These are phyloP conservation scores for Rattus rattus DNA, from an alignment of 2,113 vertebrate genomes.

Conservation along the genomic window DNA sequence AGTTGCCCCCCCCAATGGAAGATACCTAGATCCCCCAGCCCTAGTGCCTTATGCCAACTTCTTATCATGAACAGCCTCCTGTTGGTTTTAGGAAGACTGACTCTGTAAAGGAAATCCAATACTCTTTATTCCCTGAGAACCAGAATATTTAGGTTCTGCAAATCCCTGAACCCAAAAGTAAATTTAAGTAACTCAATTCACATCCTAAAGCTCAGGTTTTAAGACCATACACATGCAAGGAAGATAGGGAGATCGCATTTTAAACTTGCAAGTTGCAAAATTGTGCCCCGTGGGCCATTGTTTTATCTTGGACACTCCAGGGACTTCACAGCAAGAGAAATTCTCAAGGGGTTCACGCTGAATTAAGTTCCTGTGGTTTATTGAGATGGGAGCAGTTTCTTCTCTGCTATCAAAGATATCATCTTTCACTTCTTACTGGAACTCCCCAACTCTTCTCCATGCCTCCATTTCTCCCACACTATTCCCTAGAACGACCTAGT, in stretches of 20 bases:
- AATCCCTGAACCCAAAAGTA: slow-evolving; percentile 79
- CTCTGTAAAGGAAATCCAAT: slow-evolving; percentile 61
- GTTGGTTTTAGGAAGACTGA: slow-evolving; percentile 52
- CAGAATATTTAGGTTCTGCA: slow-evolving; percentile 76
- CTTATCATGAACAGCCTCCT: slow-evolving; percentile 68
- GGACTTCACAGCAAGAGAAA: slow-evolving; percentile 58
- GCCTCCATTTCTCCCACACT: background rate
- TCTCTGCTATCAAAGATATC: slow-evolving; percentile 41
- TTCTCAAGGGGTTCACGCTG: slow-evolving; percentile 44
- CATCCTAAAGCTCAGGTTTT: slow-evolving; percentile 77
- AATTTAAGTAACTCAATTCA: slow-evolving; percentile 78
- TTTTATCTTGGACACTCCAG: slow-evolving; percentile 68
- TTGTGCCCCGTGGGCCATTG: slow-evolving; percentile 64
- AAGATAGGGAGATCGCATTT: slow-evolving; percentile 74
- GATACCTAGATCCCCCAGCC: background rate
- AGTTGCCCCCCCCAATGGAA: background rate
- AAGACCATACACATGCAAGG: slow-evolving; percentile 72
- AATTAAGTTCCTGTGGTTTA: slow-evolving; percentile 47
- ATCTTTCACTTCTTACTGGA: slow-evolving; percentile 9
- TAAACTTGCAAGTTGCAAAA: slow-evolving; percentile 72
- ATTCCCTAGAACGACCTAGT: background rate
- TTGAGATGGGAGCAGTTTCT: slow-evolving; percentile 40
- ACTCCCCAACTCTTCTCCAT: background rate
- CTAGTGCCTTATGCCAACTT: background rate
- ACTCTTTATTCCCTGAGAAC: slow-evolving; percentile 73